Conservation (phyloP, 2,888 invertebrate genomes). For the Hylaea fasciaria region DNA sequence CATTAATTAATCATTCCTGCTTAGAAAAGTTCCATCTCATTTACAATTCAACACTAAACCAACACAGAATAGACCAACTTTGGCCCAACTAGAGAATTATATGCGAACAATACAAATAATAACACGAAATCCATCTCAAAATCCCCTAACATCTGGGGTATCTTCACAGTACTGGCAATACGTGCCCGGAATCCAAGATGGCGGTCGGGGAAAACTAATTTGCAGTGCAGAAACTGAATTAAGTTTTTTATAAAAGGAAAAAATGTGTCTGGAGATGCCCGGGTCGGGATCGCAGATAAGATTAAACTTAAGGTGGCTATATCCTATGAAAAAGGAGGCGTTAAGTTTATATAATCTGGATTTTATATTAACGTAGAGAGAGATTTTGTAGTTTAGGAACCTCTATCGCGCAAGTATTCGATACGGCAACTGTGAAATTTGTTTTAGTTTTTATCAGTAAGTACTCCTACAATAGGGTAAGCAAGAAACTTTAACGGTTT, state of each 20-base stretch:
- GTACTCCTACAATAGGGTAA: no score
- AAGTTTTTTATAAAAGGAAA: conserved; percentile 25
- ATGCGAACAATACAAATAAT: conserved; percentile 20
- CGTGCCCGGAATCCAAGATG: conserved; percentile 41
- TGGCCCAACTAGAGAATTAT: conserved; percentile 5
- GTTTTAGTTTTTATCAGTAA: no score
- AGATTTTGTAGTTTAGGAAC: background rate
- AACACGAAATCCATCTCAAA: conserved; percentile 18
- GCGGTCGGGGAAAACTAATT: conserved; percentile 35
- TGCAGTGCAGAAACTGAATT: conserved; percentile 28
- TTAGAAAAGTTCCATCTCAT: background rate
- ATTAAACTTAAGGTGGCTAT: conserved; percentile 13
- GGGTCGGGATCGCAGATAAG: conserved; percentile 11
- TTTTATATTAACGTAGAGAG: background rate
- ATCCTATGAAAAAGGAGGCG: background rate
- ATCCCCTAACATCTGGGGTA: conserved; percentile 17
- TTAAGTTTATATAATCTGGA: conserved; percentile 1
- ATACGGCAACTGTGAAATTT: no score
- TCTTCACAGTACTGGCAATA: conserved; percentile 25
- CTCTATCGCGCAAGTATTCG: no score
- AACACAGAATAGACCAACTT: conserved; percentile 7
- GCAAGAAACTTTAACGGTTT: no score
- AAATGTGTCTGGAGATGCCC: conserved; percentile 18
- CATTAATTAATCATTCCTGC: background rate
- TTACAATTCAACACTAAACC: conserved; percentile 7